Conservation (phyloP, 2,797 vertebrate species). For the Ctenochaetus hawaiiensis region DNA sequence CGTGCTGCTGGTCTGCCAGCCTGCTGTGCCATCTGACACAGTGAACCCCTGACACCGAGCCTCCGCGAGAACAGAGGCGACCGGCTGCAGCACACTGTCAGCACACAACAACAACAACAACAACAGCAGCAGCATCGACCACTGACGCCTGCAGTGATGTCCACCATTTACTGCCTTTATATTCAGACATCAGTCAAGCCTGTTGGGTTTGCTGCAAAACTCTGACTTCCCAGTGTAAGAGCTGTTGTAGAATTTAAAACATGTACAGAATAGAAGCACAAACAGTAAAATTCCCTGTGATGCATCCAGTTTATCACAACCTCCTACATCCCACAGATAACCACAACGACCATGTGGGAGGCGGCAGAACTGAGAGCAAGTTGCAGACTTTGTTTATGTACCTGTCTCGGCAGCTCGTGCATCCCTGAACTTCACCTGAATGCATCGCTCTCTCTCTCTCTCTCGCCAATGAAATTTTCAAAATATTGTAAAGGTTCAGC, state of each 20-base stretch:
- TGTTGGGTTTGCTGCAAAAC: slow-evolving; percentile 8
- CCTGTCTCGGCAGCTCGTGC: neutral
- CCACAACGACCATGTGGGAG: neutral
- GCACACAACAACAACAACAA: neutral
- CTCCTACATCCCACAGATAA: neutral
- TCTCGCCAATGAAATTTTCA: neutral
- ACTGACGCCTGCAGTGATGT: neutral
- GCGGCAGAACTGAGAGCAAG: neutral
- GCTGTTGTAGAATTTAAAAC: neutral
- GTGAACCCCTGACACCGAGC: slow-evolving; percentile 70
- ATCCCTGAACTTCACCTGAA: neutral
- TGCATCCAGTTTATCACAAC: neutral
- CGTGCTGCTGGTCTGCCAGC: slow-evolving; percentile 66
- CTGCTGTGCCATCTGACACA: slow-evolving; percentile 76
- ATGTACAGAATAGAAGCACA: neutral
- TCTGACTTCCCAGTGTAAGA: neutral
- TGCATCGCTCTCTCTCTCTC: neutral
- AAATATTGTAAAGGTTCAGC: neutral
- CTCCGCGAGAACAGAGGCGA: slow-evolving; percentile 7
- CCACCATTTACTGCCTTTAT: neutral
- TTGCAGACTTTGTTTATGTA: neutral
- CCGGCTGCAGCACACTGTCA: neutral
- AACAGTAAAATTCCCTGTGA: neutral
- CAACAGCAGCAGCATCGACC: neutral
- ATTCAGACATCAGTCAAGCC: slow-evolving; percentile 18